These are phyloP conservation scores for Drosophila auraria DNA, from an alignment of 1,140 invertebrate species.

Conservation along the genomic window DNA sequence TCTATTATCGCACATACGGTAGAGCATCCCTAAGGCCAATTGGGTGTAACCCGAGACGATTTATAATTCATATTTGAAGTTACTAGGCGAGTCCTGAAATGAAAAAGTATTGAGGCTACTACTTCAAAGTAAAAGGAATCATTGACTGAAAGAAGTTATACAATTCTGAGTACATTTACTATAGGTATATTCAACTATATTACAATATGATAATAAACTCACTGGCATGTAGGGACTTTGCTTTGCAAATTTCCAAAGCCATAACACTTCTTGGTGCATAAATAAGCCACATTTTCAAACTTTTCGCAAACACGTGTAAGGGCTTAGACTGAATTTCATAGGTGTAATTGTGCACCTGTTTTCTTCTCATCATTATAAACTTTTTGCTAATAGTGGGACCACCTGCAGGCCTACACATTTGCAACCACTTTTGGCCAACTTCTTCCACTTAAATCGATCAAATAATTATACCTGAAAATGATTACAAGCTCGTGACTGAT, in stretches of 20 bases:
- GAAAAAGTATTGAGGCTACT: too few species aligned
- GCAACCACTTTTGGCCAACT: background rate
- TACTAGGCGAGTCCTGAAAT: background rate
- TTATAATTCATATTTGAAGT: background rate
- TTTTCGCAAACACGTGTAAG: background rate
- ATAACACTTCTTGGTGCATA: too few species aligned
- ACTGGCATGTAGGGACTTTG: too few species aligned
- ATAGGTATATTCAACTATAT: too few species aligned
- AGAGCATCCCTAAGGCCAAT: background rate
- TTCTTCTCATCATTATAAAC: background rate
- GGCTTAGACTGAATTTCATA: background rate
- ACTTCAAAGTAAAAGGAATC: too few species aligned
- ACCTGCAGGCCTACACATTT: background rate
- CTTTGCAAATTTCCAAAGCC: too few species aligned
- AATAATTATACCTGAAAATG: background rate
- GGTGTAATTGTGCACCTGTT: background rate
- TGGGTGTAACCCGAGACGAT: background rate
- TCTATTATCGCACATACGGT: conserved; percentile 7
- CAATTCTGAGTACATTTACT: too few species aligned
- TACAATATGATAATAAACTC: too few species aligned
- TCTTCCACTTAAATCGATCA: background rate
- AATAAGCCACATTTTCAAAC: background rate
- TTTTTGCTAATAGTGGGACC: conserved; percentile 5
- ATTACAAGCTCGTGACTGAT: background rate
- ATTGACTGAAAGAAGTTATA: too few species aligned